Base-by-base conservation (phyloP, 1,140 invertebrate genomes). In the Drosophila sp. region DNA sequence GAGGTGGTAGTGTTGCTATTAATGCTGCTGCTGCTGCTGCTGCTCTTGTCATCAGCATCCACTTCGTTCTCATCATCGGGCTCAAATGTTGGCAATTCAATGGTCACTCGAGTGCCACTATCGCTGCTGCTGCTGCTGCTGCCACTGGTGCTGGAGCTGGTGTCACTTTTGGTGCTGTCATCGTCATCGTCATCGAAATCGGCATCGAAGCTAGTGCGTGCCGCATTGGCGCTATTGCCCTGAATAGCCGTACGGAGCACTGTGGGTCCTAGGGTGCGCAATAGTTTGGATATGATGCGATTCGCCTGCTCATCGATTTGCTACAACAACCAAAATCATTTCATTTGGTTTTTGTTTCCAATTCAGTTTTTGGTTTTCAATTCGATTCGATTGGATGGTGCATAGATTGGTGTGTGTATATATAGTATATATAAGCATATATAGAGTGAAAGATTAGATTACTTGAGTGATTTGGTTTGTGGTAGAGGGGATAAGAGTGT, bases 281-380 rank as follows among this genome's bases (percentile, higher is more conserved):
- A 93, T 77, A 96, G 84, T 85, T 94, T 93, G 80, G 94, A 93
- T 71, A 95, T 94, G 90, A 96, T 94, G 91, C 93, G 92, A 93
- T 96, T 95, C 91, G 96, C 95, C 93, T 95, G 96, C 91, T 95
- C 93, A 94, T 96, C 95, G 93, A 96, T 93, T 93, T 96, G 95
- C 96, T 96, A 96, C 91, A 92, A 91, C 87, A 91, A 90, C 89
- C 84, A 72, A 66, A 58, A 60, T 44, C 17, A 5, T 17, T 56
- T 35, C 56, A 67, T n/a, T 66, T 60, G 61, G 40, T 72, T 72
- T 57, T 72, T 57, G 32, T 10, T 70, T 7, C 35, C 35, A 38
- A 38, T 11, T 38, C 35, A 30, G 27, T 63, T 32, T 60, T 67
- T 29, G 61, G 62, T 17, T 72, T 80, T 60, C 54, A 72, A 61